These are phyloP conservation scores for Patiria miniata DNA, from an alignment of 35 echinoderm and acorn worm genomes.

Conservation along the genomic window DNA sequence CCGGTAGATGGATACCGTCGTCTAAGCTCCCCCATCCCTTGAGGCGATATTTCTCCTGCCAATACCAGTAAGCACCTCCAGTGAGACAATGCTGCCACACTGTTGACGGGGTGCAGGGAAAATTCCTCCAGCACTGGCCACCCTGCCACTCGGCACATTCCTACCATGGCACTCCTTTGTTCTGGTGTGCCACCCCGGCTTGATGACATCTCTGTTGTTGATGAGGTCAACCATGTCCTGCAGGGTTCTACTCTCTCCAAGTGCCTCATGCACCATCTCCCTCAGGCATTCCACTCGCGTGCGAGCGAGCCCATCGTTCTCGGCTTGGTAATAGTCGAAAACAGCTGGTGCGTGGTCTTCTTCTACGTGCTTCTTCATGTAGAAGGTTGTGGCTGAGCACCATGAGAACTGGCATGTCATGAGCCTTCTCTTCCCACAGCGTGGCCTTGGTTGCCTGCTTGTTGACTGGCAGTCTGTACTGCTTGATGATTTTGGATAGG, in stretches of 20 bases:
- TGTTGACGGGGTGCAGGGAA: too few species aligned
- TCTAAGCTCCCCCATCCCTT: neutral
- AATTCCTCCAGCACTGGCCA: too few species aligned
- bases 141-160: too few species aligned
- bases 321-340: neutral
- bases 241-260: neutral
- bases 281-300: neutral
- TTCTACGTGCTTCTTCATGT: neutral
- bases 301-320: neutral
- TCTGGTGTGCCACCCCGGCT: too few species aligned
- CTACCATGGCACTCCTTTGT: too few species aligned
- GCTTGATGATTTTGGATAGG: too few species aligned
- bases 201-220: neutral
- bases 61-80: too few species aligned
- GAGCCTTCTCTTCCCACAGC: neutral
- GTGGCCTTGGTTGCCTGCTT: neutral
- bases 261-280: neutral
- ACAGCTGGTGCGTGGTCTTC: constrained; percentile 11
- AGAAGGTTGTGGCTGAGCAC: constrained; percentile 13
- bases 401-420: neutral
- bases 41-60: too few species aligned
- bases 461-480: neutral
- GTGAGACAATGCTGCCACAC: too few species aligned
- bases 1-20: too few species aligned
- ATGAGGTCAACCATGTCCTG: neutral